These are phyloP conservation scores for Premnoplex brunnescens DNA, from an alignment of 2,797 vertebrate genomes.

Conservation along the genomic window DNA sequence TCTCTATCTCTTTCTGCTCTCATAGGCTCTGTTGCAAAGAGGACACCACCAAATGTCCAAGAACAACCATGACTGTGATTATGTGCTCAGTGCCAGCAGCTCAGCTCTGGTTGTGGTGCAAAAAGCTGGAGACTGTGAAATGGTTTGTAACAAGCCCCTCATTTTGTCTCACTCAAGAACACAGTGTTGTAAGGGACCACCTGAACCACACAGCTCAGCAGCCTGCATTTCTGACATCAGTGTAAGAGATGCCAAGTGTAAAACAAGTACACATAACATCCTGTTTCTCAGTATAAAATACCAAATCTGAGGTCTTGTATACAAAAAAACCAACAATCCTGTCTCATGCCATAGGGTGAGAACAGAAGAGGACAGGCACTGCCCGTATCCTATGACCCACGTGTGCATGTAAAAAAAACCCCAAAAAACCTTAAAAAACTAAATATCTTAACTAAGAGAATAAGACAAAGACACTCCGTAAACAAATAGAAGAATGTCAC, in stretches of 20 bases:
- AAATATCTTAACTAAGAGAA: neutral
- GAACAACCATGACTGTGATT: neutral
- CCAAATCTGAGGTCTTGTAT: neutral
- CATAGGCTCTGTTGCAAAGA: neutral
- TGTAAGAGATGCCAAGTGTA: neutral
- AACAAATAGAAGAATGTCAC: neutral
- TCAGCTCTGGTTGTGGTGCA: neutral
- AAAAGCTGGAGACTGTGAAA: neutral
- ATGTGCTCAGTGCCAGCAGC: neutral
- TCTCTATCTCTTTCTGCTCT: neutral
- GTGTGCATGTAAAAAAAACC: accelerated
- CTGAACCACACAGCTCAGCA: neutral
- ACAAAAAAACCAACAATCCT: neutral
- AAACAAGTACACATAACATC: neutral
- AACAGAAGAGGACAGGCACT: neutral
- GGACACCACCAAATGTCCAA: neutral
- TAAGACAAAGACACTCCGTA: neutral
- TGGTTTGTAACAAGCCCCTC: neutral
- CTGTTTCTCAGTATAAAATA: neutral
- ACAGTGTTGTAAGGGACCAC: neutral
- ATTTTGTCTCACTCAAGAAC: neutral
- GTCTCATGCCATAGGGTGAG: neutral
- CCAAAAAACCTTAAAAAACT: accelerated
- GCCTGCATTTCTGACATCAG: neutral
- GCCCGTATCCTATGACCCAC: neutral